phyloP scores from a whole-genome alignment of 2,888 invertebrate species.

The Drosophila infuscata region DNA sequence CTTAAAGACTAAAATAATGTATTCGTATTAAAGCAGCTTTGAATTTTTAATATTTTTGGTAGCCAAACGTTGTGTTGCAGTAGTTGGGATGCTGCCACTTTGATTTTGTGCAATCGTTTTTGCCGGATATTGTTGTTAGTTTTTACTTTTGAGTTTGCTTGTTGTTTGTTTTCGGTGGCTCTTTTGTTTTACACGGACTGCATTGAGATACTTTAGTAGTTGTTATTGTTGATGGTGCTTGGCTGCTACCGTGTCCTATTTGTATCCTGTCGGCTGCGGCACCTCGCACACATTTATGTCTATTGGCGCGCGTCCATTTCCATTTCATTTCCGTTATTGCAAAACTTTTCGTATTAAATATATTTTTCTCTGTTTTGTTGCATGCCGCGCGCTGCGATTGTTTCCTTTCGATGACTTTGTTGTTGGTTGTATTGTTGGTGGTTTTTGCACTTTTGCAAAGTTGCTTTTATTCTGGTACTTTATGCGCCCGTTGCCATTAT shows the following conservation, averaged over 20 bases:
- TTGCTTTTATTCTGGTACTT: conserved; percentile 75
- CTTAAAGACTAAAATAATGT: conserved; percentile 14
- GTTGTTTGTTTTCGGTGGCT: conserved; percentile 66
- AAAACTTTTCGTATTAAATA: conserved; percentile 81
- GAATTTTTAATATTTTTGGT: conserved; percentile 46
- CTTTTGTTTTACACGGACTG: conserved; percentile 73
- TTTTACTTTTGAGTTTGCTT: conserved; percentile 72
- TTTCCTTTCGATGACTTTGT: conserved; percentile 67
- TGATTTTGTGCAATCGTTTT: conserved; percentile 78
- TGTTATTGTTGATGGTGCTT: conserved; percentile 47
- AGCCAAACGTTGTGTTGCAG: conserved; percentile 15
- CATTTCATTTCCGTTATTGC: conserved; percentile 81
- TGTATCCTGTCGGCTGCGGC: conserved; percentile 70
- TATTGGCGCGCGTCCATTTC: conserved; percentile 81
- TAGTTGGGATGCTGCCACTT: conserved; percentile 44
- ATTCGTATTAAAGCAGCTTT: conserved; percentile 15
- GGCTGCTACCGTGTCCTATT: conserved; percentile 73
- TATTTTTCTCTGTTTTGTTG: conserved; percentile 66
- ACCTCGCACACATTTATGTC: conserved; percentile 74
- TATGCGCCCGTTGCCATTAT: conserved; percentile 72
- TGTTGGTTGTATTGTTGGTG: conserved; percentile 45
- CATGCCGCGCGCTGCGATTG: conserved; percentile 56
- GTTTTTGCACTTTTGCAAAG: conserved; percentile 73
- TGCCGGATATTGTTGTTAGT: conserved; percentile 79
- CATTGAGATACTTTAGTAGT: conserved; percentile 61